These are phyloP conservation scores for Ochotona curzoniae DNA, from an alignment of 2,113 vertebrate species.

Conservation along the genomic window DNA sequence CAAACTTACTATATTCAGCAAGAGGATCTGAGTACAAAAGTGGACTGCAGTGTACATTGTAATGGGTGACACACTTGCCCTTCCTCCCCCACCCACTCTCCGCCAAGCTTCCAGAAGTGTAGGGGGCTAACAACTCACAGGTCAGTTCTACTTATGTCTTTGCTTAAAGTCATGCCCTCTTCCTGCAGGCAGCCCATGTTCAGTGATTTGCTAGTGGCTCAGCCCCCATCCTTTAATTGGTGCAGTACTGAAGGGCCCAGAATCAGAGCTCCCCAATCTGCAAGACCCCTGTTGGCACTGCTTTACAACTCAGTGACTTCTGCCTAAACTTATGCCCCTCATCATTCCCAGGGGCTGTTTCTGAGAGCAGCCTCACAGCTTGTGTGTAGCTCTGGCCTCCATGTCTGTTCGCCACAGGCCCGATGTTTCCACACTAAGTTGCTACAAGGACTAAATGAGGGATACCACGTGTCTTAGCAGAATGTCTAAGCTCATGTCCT, in stretches of 20 bases:
- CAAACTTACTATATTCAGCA: background rate
- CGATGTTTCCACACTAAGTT: background rate
- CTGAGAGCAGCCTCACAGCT: background rate
- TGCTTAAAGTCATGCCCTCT: background rate
- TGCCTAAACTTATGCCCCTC: background rate
- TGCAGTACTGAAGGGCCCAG: background rate
- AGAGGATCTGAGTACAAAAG: background rate
- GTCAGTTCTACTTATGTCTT: background rate
- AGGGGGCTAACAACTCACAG: background rate
- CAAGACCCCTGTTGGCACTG: background rate
- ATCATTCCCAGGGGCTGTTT: background rate
- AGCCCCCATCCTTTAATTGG: background rate
- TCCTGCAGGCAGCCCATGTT: background rate
- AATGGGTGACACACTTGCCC: rapidly evolving
- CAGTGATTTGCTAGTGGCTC: background rate
- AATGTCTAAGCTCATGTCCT: too few relatives aligned
- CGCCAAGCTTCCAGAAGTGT: background rate
- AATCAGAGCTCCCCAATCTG: background rate
- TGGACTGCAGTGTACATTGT: background rate
- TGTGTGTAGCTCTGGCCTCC: background rate
- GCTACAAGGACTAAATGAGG: background rate
- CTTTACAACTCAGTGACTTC: background rate
- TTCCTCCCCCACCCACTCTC: background rate
- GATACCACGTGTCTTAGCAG: too few relatives aligned
- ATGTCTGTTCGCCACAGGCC: background rate